These are phyloP conservation scores for Troides helena DNA, from an alignment of 2,888 invertebrate species.

Conservation along the genomic window DNA sequence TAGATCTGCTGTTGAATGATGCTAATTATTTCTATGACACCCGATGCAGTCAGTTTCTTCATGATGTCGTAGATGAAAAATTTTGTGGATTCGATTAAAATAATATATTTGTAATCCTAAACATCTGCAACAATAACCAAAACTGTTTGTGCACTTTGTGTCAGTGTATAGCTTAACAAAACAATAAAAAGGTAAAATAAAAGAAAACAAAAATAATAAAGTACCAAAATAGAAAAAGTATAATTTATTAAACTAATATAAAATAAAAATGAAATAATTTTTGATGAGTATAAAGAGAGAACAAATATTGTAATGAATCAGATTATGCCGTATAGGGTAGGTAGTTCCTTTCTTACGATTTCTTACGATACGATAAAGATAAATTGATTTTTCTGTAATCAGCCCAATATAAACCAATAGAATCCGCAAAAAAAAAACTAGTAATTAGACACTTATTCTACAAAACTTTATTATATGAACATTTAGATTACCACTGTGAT, in stretches of 20 bases:
- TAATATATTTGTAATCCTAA: too few species aligned
- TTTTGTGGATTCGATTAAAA: too few species aligned
- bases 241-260: constrained; percentile 72
- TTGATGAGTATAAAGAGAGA: constrained; percentile 61
- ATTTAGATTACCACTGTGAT: constrained; percentile 10
- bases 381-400: too few species aligned
- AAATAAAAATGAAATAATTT: constrained; percentile 65
- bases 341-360: constrained; percentile 5
- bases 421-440: constrained; percentile 18
- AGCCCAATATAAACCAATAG: not conserved
- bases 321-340: not conserved
- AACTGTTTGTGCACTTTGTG: too few species aligned
- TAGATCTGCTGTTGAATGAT: not conserved
- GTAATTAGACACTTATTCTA: constrained; percentile 11
- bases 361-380: constrained; percentile 6
- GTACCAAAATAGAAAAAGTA: constrained; percentile 59
- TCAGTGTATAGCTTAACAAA: too few species aligned
- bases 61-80: too few species aligned
- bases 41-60: too few species aligned
- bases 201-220: constrained; percentile 40
- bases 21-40: too few species aligned
- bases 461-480: constrained; percentile 20
- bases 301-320: constrained; percentile 37
- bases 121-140: too few species aligned
- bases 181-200: not conserved